phyloP scores from a whole-genome alignment of 2,797 vertebrate species.

The Bovichtus diacanthus region DNA sequence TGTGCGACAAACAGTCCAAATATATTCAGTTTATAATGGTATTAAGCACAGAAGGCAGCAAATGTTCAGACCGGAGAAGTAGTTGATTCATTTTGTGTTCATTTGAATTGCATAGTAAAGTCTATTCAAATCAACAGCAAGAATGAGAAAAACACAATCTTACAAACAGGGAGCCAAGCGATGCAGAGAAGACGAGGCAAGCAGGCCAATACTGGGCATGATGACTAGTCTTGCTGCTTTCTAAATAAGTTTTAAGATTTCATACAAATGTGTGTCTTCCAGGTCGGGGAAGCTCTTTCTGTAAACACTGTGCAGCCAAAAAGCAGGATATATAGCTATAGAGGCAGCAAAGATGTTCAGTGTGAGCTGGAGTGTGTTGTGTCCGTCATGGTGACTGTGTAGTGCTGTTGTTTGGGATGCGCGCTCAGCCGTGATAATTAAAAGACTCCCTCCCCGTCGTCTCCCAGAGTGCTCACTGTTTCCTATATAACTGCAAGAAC shows the following conservation, averaged over 20 bases:
- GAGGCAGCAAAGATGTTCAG: constrained; percentile 12
- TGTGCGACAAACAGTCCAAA: not conserved
- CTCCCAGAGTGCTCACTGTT: constrained; percentile 41
- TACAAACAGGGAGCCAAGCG: not conserved
- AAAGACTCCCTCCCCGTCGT: constrained; percentile 45
- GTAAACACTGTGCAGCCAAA: not conserved
- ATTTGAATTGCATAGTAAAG: not conserved
- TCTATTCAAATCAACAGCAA: not conserved
- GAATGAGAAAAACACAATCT: not conserved
- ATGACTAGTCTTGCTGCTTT: not conserved
- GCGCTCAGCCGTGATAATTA: constrained; percentile 64
- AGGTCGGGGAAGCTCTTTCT: not conserved
- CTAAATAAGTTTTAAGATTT: not conserved
- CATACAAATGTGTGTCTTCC: not conserved
- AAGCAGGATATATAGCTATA: not conserved
- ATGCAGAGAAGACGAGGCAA: not conserved
- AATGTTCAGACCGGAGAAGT: constrained; percentile 1
- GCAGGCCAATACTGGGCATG: not conserved
- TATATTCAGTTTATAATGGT: not conserved
- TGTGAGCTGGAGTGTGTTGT: constrained; percentile 29
- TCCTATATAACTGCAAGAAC: constrained; percentile 34
- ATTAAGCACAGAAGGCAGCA: not conserved
- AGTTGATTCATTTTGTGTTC: not conserved
- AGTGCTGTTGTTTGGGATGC: constrained; percentile 59
- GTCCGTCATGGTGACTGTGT: constrained; percentile 31